A percentile compares a stretch with the other conserved stretches of the same genome.
phyloP scores from a whole-genome alignment of 2,888 invertebrate species.

The Loripinus fragilis region DNA sequence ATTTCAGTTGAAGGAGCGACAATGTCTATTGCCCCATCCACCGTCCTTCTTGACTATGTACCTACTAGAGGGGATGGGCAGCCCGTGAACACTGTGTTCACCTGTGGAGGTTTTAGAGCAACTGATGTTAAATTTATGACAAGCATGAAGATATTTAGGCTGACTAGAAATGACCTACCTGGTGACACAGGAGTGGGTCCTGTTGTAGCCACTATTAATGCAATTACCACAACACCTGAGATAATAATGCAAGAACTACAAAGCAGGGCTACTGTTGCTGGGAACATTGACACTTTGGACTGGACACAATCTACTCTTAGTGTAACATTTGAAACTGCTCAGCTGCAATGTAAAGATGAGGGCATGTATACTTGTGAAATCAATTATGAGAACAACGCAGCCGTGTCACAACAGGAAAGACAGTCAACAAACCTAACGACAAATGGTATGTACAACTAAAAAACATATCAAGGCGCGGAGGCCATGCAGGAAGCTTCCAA shows the following conservation, averaged over 20 bases:
- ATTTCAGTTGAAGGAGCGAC: constrained; percentile 3
- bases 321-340: not conserved
- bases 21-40: not conserved
- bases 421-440: not conserved
- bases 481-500: too few species aligned
- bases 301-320: not conserved
- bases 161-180: not conserved
- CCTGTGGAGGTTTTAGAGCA: not conserved
- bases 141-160: not conserved
- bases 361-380: constrained; percentile 18
- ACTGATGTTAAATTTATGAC: not conserved
- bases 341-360: constrained; percentile 19
- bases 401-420: not conserved
- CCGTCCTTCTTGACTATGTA: not conserved
- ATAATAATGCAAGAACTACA: not conserved
- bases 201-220: not conserved
- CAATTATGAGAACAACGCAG: not conserved
- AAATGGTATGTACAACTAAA: not conserved
- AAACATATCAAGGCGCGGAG: too few species aligned
- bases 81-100: not conserved
- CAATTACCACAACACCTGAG: too few species aligned
- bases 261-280: not conserved
- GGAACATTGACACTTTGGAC: not conserved
- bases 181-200: not conserved
- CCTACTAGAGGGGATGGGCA: not conserved